phyloP scores from a whole-genome alignment of 2,888 invertebrate genomes.

The Flexamia atlantica region DNA sequence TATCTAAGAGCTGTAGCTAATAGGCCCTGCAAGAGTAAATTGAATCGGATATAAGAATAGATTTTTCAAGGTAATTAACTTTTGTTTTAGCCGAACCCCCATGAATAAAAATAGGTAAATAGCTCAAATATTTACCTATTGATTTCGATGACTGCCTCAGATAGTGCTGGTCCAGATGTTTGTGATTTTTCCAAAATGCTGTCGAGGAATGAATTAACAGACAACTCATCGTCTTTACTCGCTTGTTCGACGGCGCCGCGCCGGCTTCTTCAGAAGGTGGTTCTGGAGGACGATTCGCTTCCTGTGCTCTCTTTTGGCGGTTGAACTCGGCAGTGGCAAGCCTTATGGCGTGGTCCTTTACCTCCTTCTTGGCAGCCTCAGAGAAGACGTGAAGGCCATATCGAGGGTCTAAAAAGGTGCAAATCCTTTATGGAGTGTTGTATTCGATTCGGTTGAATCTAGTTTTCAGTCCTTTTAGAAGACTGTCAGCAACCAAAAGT shows the following conservation, averaged over 20 bases:
- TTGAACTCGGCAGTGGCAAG: constrained; percentile 24
- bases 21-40: too few species aligned
- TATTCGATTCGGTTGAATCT: constrained; percentile 28
- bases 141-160: background rate
- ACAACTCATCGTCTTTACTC: background rate
- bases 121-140: too few species aligned
- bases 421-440: background rate
- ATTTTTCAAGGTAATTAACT: too few species aligned
- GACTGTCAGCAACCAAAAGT: constrained; percentile 2
- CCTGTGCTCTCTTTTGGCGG: background rate
- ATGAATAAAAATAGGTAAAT: too few species aligned
- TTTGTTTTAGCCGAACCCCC: too few species aligned
- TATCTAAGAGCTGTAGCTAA: too few species aligned
- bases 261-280: background rate
- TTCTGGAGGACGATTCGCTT: background rate
- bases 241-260: background rate
- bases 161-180: background rate
- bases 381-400: constrained; percentile 7
- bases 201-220: background rate
- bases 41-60: too few species aligned
- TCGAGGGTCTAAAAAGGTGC: constrained; percentile 47
- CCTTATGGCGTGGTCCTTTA: constrained; percentile 23
- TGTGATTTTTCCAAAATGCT: constrained; percentile 5
- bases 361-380: background rate
- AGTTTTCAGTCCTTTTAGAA: constrained; percentile 1